Evolutionary conservation across 1,140 invertebrate genomes (phyloP), one percentile per base, ranked within the genome.

Genomic region (Hyles euphorbiae): DNA sequence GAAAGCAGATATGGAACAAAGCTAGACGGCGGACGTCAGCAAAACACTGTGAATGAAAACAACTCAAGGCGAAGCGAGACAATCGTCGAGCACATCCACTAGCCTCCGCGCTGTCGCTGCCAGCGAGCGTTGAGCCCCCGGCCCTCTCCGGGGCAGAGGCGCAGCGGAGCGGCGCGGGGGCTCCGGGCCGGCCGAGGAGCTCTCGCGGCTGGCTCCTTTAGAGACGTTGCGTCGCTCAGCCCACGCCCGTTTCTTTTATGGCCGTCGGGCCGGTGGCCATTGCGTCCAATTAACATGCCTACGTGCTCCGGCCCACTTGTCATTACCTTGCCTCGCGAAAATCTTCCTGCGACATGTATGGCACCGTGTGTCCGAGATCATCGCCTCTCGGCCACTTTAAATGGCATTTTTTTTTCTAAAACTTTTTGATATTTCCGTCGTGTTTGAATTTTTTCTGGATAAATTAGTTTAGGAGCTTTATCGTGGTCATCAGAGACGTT

Each of bases 251-350:
- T 70, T 77, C 82, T 65, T 72, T 81, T 83, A 85, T 85, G 79
- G 82, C 65, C 63, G 70, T 67, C 73, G 74, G 76, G 58, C 60
- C 74, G 74, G 76, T 83, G 81, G 75, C 76, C 80, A 82, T 76
- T 81, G 73, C 63, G 75, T 60, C 70, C 81, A 88, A 88, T 88
- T 86, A 88, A 72, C 78, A 74, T 84, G 81, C 80, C 80, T 85
- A 87, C 82, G 70, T 84, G 74, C 62, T 56, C 63, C 73, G 60
- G 67, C 83, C 84, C 81, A 83, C 83, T 83, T 82, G 78, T 82
- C 78, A 80, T 80, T 83, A 79, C 72, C 67, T 75, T 68, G 70
- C 73, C 69, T 76, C 67, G 82, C 80, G 72, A 81, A 80, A 81
- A 81, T 81, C 74, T 75, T 72, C 72, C 72, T 76, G 68, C 72